Evolutionary conservation across 1,140 invertebrate genomes (phyloP), one percentile per base, ranked within the genome.

Genomic region (Pseudachorutes palmiensis): DNA sequence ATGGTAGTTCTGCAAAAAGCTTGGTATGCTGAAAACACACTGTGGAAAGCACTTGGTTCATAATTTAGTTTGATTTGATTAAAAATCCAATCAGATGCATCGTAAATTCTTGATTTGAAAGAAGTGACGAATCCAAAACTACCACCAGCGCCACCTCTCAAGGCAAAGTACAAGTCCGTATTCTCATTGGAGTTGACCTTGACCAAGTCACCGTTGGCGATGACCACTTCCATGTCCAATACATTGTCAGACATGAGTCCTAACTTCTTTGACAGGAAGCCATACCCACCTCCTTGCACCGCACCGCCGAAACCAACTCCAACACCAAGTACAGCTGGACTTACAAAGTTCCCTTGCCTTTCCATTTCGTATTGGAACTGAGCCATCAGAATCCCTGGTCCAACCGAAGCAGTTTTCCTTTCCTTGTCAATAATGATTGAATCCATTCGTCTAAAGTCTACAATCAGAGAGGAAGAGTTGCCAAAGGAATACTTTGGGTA

Each of bases 181-280:
- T n/a, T n/a, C n/a, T n/a, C n/a, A n/a, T n/a, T n/a, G n/a, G n/a
- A n/a, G n/a, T n/a, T n/a, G n/a, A n/a, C n/a, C n/a, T n/a, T 61
- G 28, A 61, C 3, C 9, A 61, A 12, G 5, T 5, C 31, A 9
- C 59, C 59, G 19, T 5, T 14, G 9, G 28, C 28, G 59, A 9
- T 28, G 29, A 61, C 59, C 29, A 61, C 29, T 2, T 28, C 16
- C 59, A 33, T 33, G 9, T 61, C 59, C 2, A 61, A 9, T 22
- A 61, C 31, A 22, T 61, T 61, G 22, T 61, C 59, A 61, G 29
- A 14, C 16, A 9, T 29, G 5, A 61, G 29, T 19, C 59, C 59
- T 5, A 26, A 31, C 16, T 9, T 19, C 24, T 29, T 2, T 14
- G 59, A 61, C 9, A 26, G 31, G 29, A 9, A 61, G 59, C 59